Base-by-base conservation (phyloP, 2,113 vertebrate genomes). In the Meleagris gallopavo region DNA sequence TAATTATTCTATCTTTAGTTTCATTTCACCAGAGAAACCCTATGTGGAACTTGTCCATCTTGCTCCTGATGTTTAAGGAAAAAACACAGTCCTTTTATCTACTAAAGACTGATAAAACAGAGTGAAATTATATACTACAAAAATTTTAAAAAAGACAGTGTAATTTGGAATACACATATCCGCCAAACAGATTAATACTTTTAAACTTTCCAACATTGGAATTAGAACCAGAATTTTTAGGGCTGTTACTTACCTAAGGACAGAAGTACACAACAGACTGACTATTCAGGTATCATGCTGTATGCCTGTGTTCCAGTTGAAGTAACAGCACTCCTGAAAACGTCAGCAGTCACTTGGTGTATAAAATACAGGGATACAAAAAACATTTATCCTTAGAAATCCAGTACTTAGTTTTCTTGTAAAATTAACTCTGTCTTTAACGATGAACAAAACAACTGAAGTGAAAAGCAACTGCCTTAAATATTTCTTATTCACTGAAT, bases 401-500 rank as follows among this genome's bases (percentile, higher is more conserved):
- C 5, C 15, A 48, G 17, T 43, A 25, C 12, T 89, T 76, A 45
- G 21, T 6, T 73, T 4, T 46, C 43, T 43, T 41, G 27, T n/a
- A 57, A 94, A 80, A 20, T 57, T 67, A 46, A 36, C 22, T 45
- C 12, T 70, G 19, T 62, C 86, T 30, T 52, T 71, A 69, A 67
- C 13, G 46, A 64, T 41, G 77, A 75, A 65, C 41, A 60, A 84
- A 90, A 58, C 20, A 60, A 62, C 38, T 43, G 83, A 83, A 40
- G 9, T 19, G 40, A 50, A 85, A 50, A 38, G 22, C 62, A 61
- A 4, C 4, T 46, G 17, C 38, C 12, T 71, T 43, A 29, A 40
- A 30, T 58, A 55, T 95, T 81, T 90, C 62, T 76, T 80, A 72
- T 38, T 90, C 94, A 27, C 32, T 58, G 80, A 62, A 52, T 85